Evolutionary conservation across 2,888 invertebrate genomes (phyloP).

Genomic region (Automeris io): DNA sequence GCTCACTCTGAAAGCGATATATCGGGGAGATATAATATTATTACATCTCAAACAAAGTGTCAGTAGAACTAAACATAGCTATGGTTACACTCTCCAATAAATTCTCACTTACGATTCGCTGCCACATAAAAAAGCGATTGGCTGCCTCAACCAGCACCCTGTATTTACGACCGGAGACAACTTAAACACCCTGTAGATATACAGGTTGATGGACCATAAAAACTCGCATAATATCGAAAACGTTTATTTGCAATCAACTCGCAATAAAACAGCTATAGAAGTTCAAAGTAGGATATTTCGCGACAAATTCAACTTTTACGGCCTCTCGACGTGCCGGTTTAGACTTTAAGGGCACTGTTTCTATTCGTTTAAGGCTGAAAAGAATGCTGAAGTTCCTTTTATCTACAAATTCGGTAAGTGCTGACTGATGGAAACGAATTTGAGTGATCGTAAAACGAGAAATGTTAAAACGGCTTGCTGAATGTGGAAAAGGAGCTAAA

Average conservation of each 20-base stretch:
- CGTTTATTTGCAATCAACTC: slow-evolving; percentile 55
- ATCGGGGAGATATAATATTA: too few species aligned
- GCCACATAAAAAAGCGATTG: slow-evolving; percentile 60
- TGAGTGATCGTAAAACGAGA: too few species aligned
- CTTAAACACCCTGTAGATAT: slow-evolving; percentile 53
- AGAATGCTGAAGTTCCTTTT: background rate
- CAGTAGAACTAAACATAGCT: slow-evolving; percentile 9
- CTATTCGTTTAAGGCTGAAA: background rate
- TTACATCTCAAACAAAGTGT: background rate
- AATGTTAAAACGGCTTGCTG: too few species aligned
- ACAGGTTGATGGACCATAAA: slow-evolving; percentile 46
- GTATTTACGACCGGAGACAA: slow-evolving; percentile 60
- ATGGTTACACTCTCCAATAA: slow-evolving; percentile 45
- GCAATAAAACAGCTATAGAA: slow-evolving; percentile 33
- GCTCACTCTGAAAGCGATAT: too few species aligned
- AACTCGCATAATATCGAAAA: slow-evolving; percentile 59
- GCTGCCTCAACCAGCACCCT: slow-evolving; percentile 52
- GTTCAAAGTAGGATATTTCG: slow-evolving; percentile 27
- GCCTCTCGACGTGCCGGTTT: background rate
- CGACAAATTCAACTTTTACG: slow-evolving; percentile 11
- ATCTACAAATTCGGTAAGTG: too few species aligned
- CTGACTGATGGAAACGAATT: too few species aligned
- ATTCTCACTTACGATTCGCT: slow-evolving; percentile 53
- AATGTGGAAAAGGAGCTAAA: too few species aligned
- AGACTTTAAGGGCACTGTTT: background rate